A percentile compares a stretch with the other conserved stretches of the same genome.
These are phyloP conservation scores for Fabriciana adippe DNA, from an alignment of 2,888 invertebrate species.

Conservation along the genomic window DNA sequence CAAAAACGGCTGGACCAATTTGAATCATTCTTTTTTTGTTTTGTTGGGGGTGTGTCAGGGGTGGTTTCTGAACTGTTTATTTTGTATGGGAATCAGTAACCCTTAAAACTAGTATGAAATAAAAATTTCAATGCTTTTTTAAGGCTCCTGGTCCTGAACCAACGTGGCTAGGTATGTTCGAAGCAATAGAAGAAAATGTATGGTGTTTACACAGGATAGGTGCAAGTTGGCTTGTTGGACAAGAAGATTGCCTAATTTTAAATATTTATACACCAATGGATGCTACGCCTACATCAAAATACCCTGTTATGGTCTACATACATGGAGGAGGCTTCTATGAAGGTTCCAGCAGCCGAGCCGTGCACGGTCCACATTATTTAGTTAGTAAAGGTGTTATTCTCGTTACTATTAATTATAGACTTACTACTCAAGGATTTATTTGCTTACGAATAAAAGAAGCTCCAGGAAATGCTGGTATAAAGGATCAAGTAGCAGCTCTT, in stretches of 20 bases:
- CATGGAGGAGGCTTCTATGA: constrained; percentile 69
- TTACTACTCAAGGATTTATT: constrained; percentile 64
- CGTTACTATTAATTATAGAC: constrained; percentile 66
- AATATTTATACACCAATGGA: constrained; percentile 63
- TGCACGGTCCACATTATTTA: constrained; percentile 66
- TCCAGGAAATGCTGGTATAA: constrained; percentile 67
- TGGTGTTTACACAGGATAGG: constrained; percentile 47
- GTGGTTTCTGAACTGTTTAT: too few relatives aligned
- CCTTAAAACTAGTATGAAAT: too few relatives aligned
- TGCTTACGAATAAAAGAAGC: constrained; percentile 65
- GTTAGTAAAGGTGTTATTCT: constrained; percentile 60
- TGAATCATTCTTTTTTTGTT: too few relatives aligned
- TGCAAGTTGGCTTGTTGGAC: constrained; percentile 49
- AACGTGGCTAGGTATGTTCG: constrained; percentile 59
- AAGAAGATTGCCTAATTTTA: constrained; percentile 58
- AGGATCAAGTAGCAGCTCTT: constrained; percentile 66
- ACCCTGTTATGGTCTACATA: constrained; percentile 70
- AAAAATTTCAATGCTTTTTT: background rate
- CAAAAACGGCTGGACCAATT: too few relatives aligned
- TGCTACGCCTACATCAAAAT: constrained; percentile 36
- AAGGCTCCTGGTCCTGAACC: constrained; percentile 68
- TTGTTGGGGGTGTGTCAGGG: too few relatives aligned
- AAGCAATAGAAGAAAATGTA: constrained; percentile 54
- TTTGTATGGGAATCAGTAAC: too few relatives aligned
- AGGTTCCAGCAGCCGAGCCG: constrained; percentile 53